A percentile compares a stretch with the other conserved stretches of the same genome.
phyloP scores from a whole-genome alignment of 2,888 invertebrate species.

The Aphodius sticticus region DNA sequence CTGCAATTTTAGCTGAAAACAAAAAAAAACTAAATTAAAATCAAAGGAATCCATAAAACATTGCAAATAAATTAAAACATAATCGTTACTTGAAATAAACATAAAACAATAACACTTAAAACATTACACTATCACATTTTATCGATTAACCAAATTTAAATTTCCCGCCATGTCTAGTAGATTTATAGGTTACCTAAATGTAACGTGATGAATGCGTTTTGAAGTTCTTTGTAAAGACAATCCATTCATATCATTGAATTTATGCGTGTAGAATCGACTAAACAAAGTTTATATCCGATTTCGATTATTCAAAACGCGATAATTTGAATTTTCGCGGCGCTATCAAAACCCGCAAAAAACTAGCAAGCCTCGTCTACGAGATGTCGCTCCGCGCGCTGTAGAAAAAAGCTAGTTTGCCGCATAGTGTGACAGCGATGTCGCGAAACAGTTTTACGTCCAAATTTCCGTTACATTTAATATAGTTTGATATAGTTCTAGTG shows the following conservation, averaged over 20 bases:
- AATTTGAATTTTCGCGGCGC: not conserved
- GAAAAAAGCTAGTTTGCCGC: not conserved
- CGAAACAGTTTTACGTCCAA: not conserved
- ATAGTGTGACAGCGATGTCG: not conserved
- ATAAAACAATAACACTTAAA: not conserved
- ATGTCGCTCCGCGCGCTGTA: not conserved
- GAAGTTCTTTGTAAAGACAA: too few species aligned
- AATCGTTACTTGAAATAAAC: not conserved
- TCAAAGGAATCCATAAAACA: not conserved
- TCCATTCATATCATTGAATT: too few species aligned
- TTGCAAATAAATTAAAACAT: slow-evolving; percentile 10
- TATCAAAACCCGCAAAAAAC: not conserved
- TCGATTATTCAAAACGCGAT: not conserved
- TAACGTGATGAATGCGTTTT: too few species aligned
- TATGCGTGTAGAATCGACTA: not conserved
- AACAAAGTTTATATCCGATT: not conserved
- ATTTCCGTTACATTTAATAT: not conserved
- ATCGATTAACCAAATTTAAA: not conserved
- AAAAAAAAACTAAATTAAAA: slow-evolving; percentile 41
- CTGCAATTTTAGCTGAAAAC: slow-evolving; percentile 81
- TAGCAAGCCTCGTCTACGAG: not conserved
- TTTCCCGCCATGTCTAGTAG: not conserved
- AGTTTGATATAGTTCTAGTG: not conserved
- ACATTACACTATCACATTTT: not conserved
- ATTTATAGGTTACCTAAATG: not conserved